Evolutionary conservation across 2,888 invertebrate species (phyloP), one percentile per base, ranked within the genome.

Genomic region (Diarsia mendica): DNA sequence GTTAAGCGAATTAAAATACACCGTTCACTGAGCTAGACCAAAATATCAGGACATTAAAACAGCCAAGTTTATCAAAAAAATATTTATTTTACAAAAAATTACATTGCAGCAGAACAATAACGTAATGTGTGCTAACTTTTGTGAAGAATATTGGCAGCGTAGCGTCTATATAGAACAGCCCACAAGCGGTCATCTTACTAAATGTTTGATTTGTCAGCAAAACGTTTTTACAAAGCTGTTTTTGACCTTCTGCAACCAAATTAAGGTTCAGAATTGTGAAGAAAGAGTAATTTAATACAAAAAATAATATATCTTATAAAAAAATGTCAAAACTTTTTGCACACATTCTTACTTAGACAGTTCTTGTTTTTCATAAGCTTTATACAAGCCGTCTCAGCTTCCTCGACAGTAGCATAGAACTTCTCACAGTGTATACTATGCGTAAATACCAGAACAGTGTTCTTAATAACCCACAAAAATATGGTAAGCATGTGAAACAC

Each of bases 341-440:
- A 0, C 10, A 53, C 20, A n/a, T 5, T n/a, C 51, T 53, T 53
- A n/a, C 51, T 53, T 53, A n/a, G 3, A 53, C n/a, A 53, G 51
- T 53, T 53, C 51, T 53, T n/a, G 51, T 53, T 53, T n/a, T 20
- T 53, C 51, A 53, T n/a, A n/a, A 53, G 51, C n/a, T 3, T n/a
- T 53, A 53, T 53, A 10, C 51, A 53, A n/a, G n/a, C n/a, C 3
- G 15, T 28, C 18, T 69, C 68, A 33, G 65, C 68, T 60, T 66
- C 48, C 9, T 75, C 68, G 13, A 77, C 15, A 23, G 68, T 23
- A 20, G 53, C 53, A 39, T 77, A 66, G 15, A 77, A 77, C 18
- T 53, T 75, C 66, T 33, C 33, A 33, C 33, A 33, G 33, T 33
- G 33, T 33, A 33, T 3, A 33, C 33, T 33, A 33, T 33, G 75